These are phyloP conservation scores for Diorhabda carinulata DNA, from an alignment of 1,140 invertebrate genomes.

Conservation along the genomic window DNA sequence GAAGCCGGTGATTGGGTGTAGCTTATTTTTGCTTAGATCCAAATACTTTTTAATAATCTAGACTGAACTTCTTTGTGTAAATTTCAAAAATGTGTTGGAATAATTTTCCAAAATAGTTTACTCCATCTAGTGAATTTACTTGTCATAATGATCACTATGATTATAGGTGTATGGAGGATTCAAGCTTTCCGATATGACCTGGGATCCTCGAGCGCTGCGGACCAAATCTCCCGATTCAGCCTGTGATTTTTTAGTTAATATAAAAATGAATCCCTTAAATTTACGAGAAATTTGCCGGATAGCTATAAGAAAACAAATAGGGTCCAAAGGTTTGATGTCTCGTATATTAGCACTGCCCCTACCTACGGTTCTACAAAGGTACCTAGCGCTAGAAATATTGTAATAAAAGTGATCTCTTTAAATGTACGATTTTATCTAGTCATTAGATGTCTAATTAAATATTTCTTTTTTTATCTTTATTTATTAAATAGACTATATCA, in stretches of 20 bases:
- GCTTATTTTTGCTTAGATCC: too few species aligned
- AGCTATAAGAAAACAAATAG: conserved; percentile 42
- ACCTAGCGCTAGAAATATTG: conserved; percentile 41
- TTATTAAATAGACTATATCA: neutral
- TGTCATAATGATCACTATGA: too few species aligned
- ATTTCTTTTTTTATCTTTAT: neutral
- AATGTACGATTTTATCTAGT: neutral
- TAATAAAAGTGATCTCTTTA: conserved; percentile 3
- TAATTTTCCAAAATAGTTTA: too few species aligned
- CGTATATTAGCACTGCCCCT: conserved; percentile 44
- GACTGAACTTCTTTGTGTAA: too few species aligned
- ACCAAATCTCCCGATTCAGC: conserved; percentile 33
- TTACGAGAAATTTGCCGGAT: conserved; percentile 51
- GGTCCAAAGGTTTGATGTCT: conserved; percentile 34
- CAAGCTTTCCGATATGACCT: conserved; percentile 35
- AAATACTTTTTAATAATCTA: too few species aligned
- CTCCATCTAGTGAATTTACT: too few species aligned
- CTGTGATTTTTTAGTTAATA: conserved; percentile 40
- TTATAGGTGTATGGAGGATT: conserved; percentile 18
- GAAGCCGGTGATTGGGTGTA: too few species aligned
- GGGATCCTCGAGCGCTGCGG: conserved; percentile 38
- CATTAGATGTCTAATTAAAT: neutral
- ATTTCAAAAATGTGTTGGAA: too few species aligned
- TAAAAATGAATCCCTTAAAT: conserved; percentile 48
- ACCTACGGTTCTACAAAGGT: conserved; percentile 41